phyloP scores from a whole-genome alignment of 1,140 invertebrate species.

The Heliconius himera region DNA sequence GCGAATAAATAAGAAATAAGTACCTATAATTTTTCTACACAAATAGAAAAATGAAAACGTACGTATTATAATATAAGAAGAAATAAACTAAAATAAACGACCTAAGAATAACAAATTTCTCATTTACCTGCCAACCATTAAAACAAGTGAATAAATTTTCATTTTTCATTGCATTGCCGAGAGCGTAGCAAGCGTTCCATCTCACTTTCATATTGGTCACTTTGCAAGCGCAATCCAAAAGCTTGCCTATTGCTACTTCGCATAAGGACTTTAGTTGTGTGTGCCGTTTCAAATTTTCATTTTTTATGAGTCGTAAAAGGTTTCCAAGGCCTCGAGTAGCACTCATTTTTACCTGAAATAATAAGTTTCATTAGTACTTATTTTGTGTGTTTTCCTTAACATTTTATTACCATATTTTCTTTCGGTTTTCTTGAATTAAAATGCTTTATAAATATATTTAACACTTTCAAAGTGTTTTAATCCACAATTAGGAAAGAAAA shows the following conservation, averaged over 20 bases:
- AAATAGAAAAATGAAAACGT: neutral
- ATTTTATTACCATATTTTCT: neutral
- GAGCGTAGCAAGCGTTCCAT: conserved; percentile 95
- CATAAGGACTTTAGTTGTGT: conserved; percentile 77
- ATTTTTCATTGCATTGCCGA: conserved; percentile 90
- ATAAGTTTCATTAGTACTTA: neutral
- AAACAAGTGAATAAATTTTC: conserved; percentile 81
- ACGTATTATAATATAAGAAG: neutral
- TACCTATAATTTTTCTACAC: neutral
- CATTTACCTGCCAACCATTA: conserved; percentile 81
- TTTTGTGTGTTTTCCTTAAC: neutral
- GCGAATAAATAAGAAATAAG: neutral
- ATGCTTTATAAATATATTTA: no score
- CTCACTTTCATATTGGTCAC: conserved; percentile 92
- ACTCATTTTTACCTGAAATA: conserved; percentile 86
- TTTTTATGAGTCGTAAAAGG: conserved; percentile 85
- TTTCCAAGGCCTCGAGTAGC: conserved; percentile 91
- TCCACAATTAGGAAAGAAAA: no score
- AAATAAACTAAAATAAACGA: neutral
- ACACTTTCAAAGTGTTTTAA: no score
- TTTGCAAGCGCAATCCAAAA: conserved; percentile 86
- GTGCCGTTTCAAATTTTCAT: conserved; percentile 77
- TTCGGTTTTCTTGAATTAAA: neutral
- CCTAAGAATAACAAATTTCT: neutral
- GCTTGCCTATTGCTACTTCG: conserved; percentile 82